Evolutionary conservation across 2,888 invertebrate species (phyloP).

Genomic region (Pasiphila rectangulata): DNA sequence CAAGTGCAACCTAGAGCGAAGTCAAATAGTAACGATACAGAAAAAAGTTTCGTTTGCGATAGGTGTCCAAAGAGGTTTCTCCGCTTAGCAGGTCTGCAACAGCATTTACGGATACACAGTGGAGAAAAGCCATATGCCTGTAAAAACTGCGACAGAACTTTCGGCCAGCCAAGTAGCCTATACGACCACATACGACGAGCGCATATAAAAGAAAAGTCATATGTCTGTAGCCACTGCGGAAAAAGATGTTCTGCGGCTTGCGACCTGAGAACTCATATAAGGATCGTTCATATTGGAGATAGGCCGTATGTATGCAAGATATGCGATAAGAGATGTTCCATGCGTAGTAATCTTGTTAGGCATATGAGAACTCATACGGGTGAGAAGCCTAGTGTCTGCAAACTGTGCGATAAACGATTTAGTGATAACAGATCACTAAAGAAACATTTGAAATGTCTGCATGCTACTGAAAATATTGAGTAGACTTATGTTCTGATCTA

Average conservation of each 20-base stretch:
- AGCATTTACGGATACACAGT: not conserved
- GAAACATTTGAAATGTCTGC: not conserved
- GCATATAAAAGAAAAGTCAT: not conserved
- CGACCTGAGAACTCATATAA: not conserved
- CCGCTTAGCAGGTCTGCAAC: not conserved
- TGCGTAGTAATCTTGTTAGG: conserved; percentile 3
- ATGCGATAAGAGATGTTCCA: conserved; percentile 3
- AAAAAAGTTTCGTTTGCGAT: not conserved
- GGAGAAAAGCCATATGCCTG: not conserved
- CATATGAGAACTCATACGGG: conserved; percentile 4
- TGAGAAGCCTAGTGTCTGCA: not conserved
- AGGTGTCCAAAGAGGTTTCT: conserved; percentile 1
- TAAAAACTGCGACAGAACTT: not conserved
- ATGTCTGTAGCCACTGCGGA: not conserved
- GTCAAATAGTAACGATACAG: not conserved
- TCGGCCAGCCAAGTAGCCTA: not conserved
- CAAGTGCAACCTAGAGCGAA: not conserved
- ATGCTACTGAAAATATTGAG: not conserved
- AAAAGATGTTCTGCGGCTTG: not conserved
- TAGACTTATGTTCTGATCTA: not conserved
- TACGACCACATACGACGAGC: conserved; percentile 1
- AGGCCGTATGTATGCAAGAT: not conserved
- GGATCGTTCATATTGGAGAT: conserved; percentile 1
- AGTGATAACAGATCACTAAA: not conserved
- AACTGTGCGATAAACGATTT: not conserved